Conservation (phyloP, 2,888 invertebrate genomes). For the Drosophila cognata region DNA sequence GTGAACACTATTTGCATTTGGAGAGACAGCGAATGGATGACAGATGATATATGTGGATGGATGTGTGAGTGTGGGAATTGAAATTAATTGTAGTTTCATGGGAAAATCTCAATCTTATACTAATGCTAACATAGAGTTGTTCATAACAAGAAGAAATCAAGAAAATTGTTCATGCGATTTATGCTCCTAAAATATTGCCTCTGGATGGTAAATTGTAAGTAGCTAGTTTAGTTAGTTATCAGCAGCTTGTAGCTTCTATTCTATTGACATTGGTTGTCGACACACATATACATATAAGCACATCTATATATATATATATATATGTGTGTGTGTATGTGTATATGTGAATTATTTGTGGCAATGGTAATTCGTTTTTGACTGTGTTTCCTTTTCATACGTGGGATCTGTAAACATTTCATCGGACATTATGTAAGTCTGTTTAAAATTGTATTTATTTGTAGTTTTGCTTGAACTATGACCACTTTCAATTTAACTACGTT, state of each 20-base stretch:
- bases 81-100: neutral
- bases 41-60: neutral
- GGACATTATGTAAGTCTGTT: neutral
- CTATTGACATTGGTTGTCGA: conserved; percentile 47
- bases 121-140: neutral
- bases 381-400: conserved; percentile 32
- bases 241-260: conserved; percentile 60
- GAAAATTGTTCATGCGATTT: conserved; percentile 2
- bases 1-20: conserved; percentile 62
- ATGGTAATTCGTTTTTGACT: conserved; percentile 13
- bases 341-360: conserved; percentile 14
- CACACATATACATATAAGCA: neutral
- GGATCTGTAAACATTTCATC: conserved; percentile 11
- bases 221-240: conserved; percentile 36
- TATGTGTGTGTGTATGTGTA: neutral
- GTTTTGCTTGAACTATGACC: conserved; percentile 20
- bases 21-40: conserved; percentile 17
- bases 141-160: conserved; percentile 4
- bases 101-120: conserved; percentile 6
- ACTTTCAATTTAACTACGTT: conserved; percentile 33
- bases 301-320: neutral
- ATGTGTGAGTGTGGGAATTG: neutral
- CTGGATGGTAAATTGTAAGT: conserved; percentile 46
- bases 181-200: conserved; percentile 35
- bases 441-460: neutral